Evolutionary conservation across 1,140 invertebrate species (phyloP), one percentile per base, ranked within the genome.

Genomic region (Papilio machaon): DNA sequence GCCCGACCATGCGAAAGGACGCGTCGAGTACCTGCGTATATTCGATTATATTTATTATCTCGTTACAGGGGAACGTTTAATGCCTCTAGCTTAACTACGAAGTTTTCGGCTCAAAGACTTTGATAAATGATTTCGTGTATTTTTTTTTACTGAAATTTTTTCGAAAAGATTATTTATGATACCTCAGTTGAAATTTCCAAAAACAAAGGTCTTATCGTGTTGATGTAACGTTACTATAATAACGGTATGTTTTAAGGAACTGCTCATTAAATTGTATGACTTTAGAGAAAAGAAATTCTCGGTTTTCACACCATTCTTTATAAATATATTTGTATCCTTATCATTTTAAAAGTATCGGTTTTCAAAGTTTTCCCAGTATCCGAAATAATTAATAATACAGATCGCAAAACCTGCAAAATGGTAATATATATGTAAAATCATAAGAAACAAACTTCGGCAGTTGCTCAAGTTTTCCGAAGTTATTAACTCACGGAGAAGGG

Each of bases 1-100:
- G 86, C 85, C 85, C 84, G 84, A 74, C 86, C 84, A 89, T 81
- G 85, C 85, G 86, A 81, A 84, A 84, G 85, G 86, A 70, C 64
- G 64, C 86, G 86, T 87, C 81, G 83, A 86, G 84, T 83, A 81
- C 77, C 49, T 83, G 81, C 81, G 58, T 81, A 75, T 83, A 76
- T 83, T 81, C 81, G 78, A 83, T 74, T 52, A 73, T 83, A 73
- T 81, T 81, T 81, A 76, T 60, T 81, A 81, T 76, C 49, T 75
- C 54, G 13, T 81, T 79, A 79, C 60, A 7, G 54, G 43, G 52
- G 75, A 78, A 67, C 60, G 58, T 38, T 64, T 79, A 79, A 79
- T 79, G 77, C 54, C 38, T 54, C 54, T 58, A 60, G 52, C 35
- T 78, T 78, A 60, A 58, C 30, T 78, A 35, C 77, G 77, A 67